phyloP scores from a whole-genome alignment of 2,113 vertebrate genomes.

The Syrrhaptes paradoxus region DNA sequence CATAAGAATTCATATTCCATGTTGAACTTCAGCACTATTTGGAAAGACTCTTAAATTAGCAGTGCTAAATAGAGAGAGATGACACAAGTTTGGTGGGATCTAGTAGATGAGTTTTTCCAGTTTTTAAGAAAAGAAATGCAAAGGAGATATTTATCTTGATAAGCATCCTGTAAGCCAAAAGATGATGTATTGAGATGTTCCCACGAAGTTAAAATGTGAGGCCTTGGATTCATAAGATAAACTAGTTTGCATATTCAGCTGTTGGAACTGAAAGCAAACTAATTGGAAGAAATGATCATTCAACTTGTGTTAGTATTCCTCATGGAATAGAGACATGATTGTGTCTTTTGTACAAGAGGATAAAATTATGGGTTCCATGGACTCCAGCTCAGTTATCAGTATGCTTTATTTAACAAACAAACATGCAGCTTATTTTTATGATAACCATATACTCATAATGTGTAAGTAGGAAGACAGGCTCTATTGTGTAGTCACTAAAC shows the following conservation, averaged over 20 bases:
- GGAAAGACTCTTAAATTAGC: background rate
- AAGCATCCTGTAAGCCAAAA: background rate
- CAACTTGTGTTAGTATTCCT: background rate
- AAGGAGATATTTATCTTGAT: background rate
- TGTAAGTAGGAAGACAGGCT: background rate
- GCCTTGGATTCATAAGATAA: background rate
- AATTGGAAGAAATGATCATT: background rate
- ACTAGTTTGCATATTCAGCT: background rate
- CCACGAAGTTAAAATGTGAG: background rate
- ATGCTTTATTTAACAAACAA: background rate
- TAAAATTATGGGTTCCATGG: background rate
- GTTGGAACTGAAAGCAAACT: background rate
- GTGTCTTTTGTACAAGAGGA: background rate
- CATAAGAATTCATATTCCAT: background rate
- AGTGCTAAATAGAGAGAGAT: background rate
- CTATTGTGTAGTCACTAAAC: background rate
- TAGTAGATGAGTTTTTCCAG: background rate
- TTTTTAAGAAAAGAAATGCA: background rate
- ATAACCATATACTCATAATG: background rate
- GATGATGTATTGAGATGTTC: background rate
- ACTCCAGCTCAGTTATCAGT: background rate
- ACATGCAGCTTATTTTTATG: background rate
- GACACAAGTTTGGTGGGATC: background rate
- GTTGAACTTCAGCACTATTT: background rate
- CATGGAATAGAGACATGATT: background rate